Percentiles rank a stretch among this genome's conserved stretches.
Conservation (phyloP, 2,113 vertebrate species). For the Vireo altiloquus region DNA sequence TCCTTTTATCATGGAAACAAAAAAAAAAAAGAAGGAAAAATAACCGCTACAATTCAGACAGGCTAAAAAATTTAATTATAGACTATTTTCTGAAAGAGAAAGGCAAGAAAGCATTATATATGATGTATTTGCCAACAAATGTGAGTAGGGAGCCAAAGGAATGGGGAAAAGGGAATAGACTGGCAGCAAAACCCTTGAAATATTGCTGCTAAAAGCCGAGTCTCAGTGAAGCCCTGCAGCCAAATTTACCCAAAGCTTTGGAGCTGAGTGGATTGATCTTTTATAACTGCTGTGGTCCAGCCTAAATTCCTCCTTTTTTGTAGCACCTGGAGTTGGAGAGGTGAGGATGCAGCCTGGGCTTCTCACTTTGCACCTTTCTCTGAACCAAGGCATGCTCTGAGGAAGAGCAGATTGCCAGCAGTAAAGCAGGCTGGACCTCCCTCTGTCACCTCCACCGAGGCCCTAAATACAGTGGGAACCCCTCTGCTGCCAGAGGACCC, state of each 20-base stretch:
- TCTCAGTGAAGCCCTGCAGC: neutral
- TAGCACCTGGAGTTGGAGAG: neutral
- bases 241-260: neutral
- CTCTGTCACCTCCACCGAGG: neutral
- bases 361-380: neutral
- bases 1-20: neutral
- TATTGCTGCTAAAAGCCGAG: neutral
- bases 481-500: neutral
- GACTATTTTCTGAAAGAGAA: neutral
- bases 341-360: neutral
- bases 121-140: neutral
- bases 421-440: neutral
- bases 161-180: neutral
- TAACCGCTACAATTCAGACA: neutral
- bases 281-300: neutral
- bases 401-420: neutral
- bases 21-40: neutral
- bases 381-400: accelerated
- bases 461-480: neutral
- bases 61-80: neutral
- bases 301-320: neutral
- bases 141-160: neutral
- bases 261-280: neutral
- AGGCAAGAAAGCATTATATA: neutral
- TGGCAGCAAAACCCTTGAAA: neutral